Conservation (phyloP, 2,888 invertebrate genomes). For the Drosophila borborema region DNA sequence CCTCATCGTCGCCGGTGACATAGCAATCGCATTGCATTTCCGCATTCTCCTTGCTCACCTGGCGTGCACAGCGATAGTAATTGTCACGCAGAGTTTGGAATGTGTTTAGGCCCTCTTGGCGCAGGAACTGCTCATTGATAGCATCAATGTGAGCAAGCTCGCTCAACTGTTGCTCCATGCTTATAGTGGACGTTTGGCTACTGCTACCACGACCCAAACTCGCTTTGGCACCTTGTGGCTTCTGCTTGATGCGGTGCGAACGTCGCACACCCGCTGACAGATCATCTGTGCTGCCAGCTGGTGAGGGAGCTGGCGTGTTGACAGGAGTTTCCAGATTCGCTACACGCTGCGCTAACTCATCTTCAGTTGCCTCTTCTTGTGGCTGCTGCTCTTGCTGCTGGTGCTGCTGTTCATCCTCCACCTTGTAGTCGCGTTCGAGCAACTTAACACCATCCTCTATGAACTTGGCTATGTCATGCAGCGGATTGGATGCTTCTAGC, state of each 20-base stretch:
- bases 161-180: constrained; percentile 81
- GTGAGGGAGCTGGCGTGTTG: constrained; percentile 67
- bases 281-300: constrained; percentile 46
- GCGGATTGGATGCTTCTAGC: constrained; percentile 75
- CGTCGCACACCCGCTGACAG: constrained; percentile 87
- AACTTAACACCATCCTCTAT: constrained; percentile 83
- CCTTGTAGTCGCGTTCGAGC: constrained; percentile 80
- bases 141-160: constrained; percentile 82
- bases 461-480: constrained; percentile 83
- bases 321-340: constrained; percentile 73
- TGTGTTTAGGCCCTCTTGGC: constrained; percentile 87
- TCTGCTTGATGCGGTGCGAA: constrained; percentile 91
- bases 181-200: constrained; percentile 86
- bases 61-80: constrained; percentile 93
- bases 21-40: constrained; percentile 98
- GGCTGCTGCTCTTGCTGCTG: constrained; percentile 45
- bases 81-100: constrained; percentile 94
- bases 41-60: constrained; percentile 95
- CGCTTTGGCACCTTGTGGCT: constrained; percentile 86
- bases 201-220: constrained; percentile 84
- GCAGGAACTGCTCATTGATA: constrained; percentile 83
- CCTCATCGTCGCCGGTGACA: constrained; percentile 94
- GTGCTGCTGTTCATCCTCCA: constrained; percentile 66
- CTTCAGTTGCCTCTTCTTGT: constrained; percentile 25
- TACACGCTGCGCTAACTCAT: constrained; percentile 56